Percentiles rank a stretch among this genome's conserved stretches.
Evolutionary conservation across 2,797 vertebrate species (phyloP).

Genomic region (Sebastes trivittatus): DNA sequence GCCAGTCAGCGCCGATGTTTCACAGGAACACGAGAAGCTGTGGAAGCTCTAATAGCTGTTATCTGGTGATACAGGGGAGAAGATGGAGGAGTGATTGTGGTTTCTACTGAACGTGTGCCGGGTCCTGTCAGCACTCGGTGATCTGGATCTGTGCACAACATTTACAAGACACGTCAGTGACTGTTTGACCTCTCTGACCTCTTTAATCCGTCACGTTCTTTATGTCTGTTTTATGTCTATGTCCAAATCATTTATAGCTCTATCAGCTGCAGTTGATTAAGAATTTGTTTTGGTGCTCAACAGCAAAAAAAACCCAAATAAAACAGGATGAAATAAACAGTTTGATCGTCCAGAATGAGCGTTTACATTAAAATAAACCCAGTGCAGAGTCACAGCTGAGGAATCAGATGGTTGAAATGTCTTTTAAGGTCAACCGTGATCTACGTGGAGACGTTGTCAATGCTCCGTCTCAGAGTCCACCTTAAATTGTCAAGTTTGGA

Average conservation of each 20-base stretch:
- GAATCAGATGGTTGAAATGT: slow-evolving; percentile 9
- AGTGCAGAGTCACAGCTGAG: neutral
- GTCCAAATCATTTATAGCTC: no score
- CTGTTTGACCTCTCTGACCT: no score
- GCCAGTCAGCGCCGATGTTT: slow-evolving; percentile 16
- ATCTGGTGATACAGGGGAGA: neutral
- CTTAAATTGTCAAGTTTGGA: slow-evolving; percentile 84
- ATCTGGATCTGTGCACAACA: neutral
- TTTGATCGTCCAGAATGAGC: neutral
- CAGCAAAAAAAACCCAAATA: no score
- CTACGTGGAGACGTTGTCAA: neutral
- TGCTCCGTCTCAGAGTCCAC: slow-evolving; percentile 76
- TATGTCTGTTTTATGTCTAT: no score
- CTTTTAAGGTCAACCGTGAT: slow-evolving; percentile 68
- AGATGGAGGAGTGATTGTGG: neutral
- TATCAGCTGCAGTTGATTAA: no score
- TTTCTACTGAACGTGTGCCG: neutral
- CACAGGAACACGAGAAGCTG: slow-evolving; percentile 38
- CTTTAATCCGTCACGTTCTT: no score
- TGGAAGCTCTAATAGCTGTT: neutral
- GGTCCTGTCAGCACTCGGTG: neutral
- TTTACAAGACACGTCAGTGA: no score
- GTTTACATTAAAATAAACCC: neutral
- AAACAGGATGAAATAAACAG: neutral
- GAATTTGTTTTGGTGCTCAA: no score